Evolutionary conservation across 2,888 invertebrate genomes (phyloP).

Genomic region (Octonoba sinensis): DNA sequence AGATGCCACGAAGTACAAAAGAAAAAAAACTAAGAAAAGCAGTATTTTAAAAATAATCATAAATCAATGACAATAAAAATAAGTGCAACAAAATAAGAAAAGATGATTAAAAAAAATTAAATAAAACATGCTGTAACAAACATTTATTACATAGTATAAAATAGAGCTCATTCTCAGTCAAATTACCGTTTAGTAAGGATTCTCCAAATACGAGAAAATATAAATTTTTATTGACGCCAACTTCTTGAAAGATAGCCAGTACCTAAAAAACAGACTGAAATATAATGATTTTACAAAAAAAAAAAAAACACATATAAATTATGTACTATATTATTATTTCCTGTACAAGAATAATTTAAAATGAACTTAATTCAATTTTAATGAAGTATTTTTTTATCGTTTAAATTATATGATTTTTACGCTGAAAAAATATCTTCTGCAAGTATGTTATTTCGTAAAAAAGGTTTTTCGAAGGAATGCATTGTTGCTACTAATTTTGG

Average conservation of each 20-base stretch:
- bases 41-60: neutral
- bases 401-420: too few relatives aligned
- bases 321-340: neutral
- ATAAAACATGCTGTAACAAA: neutral
- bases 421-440: too few relatives aligned
- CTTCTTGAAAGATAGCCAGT: slow-evolving; percentile 74
- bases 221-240: slow-evolving; percentile 75
- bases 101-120: neutral
- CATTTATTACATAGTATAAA: neutral
- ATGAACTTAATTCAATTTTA: neutral
- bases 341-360: neutral
- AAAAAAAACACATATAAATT: neutral
- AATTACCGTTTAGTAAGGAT: slow-evolving; percentile 74
- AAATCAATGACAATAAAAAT: neutral
- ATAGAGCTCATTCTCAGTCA: neutral
- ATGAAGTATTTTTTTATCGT: too few relatives aligned
- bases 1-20: too few relatives aligned
- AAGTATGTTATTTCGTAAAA: too few relatives aligned
- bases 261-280: slow-evolving; percentile 69
- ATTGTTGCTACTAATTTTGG: too few relatives aligned
- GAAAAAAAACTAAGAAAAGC: too few relatives aligned
- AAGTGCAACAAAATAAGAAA: neutral
- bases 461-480: too few relatives aligned
- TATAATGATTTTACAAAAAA: neutral
- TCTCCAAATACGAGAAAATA: slow-evolving; percentile 77